These are phyloP conservation scores for Salmo trutta DNA, from an alignment of 2,797 vertebrate genomes.

Conservation along the genomic window DNA sequence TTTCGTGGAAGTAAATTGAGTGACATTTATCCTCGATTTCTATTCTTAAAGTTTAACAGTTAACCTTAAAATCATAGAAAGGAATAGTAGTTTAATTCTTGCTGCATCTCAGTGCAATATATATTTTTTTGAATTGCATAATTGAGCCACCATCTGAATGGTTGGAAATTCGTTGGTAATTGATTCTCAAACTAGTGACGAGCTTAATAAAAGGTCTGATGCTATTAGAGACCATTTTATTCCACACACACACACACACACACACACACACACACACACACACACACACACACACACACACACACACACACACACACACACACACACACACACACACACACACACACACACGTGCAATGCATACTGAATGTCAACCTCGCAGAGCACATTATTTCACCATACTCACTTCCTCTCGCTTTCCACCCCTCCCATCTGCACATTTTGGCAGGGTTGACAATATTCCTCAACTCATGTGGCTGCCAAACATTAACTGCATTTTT, in stretches of 20 bases:
- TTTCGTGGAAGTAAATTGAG: background rate
- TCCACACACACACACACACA: too few relatives aligned
- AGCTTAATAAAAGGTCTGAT: too few relatives aligned
- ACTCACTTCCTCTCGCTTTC: conserved; percentile 28
- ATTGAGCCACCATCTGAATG: too few relatives aligned
- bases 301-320: background rate
- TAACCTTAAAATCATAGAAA: background rate
- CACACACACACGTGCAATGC: conserved; percentile 2
- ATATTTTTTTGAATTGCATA: too few relatives aligned
- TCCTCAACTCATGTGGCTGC: conserved; percentile 21
- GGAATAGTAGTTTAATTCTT: too few relatives aligned
- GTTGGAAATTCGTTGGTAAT: too few relatives aligned
- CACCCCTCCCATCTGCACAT: conserved; percentile 5
- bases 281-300: too few relatives aligned
- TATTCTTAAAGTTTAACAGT: background rate
- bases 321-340: too few relatives aligned
- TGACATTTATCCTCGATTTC: too few relatives aligned
- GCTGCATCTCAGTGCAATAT: background rate
- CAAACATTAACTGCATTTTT: conserved; percentile 26
- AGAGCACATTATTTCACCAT: conserved; percentile 26
- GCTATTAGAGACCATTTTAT: too few relatives aligned
- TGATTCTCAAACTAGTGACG: too few relatives aligned
- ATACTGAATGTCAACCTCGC: conserved; percentile 28
- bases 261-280: too few relatives aligned
- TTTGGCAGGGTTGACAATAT: conserved; percentile 14